phyloP scores from a whole-genome alignment of 1,140 invertebrate species.

The Carcinoscorpius rotundicauda region DNA sequence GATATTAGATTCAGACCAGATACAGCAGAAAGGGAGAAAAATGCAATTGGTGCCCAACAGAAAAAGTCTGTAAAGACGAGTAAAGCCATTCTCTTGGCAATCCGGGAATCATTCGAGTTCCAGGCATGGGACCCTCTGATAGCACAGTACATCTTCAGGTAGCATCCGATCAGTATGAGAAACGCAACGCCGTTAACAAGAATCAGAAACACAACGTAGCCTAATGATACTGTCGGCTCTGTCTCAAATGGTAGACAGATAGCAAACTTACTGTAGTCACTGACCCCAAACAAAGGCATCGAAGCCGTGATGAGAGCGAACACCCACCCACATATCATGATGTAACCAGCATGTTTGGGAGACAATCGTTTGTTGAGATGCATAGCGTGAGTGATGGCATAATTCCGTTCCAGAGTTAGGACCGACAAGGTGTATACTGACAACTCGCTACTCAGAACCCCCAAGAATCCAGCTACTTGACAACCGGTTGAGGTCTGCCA shows the following conservation, averaged over 20 bases:
- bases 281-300: conserved; percentile 79
- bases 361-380: conserved; percentile 91
- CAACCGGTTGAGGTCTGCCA: conserved; percentile 94
- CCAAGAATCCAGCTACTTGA: conserved; percentile 87
- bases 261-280: conserved; percentile 90
- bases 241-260: conserved; percentile 93
- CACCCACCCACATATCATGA: conserved; percentile 73
- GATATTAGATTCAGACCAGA: conserved; percentile 80
- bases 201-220: conserved; percentile 87
- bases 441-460: conserved; percentile 86
- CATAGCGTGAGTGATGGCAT: conserved; percentile 95
- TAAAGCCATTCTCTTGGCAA: conserved; percentile 73
- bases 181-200: conserved; percentile 87
- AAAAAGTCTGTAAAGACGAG: conserved; percentile 74
- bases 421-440: conserved; percentile 91
- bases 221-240: conserved; percentile 48
- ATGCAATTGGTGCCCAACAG: conserved; percentile 66
- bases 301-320: conserved; percentile 80
- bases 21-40: conserved; percentile 52
- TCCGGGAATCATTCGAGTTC: conserved; percentile 84
- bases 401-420: conserved; percentile 91
- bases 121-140: conserved; percentile 83
- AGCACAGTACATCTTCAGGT: conserved; percentile 93
- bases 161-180: conserved; percentile 86
- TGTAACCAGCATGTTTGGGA: conserved; percentile 59